Percentiles rank a stretch among this genome's conserved stretches.
Conservation (phyloP, 2,888 invertebrate genomes). For the Rugalucina vietnamica region DNA sequence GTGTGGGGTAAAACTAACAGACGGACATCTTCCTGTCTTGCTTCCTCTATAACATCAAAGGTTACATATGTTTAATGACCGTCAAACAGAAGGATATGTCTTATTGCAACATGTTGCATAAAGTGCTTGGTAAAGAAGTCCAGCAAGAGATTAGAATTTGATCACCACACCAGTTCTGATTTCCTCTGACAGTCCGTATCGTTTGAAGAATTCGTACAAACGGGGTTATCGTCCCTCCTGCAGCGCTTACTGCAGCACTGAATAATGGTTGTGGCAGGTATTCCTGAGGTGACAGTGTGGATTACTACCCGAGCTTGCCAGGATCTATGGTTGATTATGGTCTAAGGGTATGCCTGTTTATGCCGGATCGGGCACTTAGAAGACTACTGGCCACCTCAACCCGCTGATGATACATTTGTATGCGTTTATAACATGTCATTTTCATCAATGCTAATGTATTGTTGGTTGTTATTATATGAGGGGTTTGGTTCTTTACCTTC, state of each 20-base stretch:
- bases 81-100: conserved; percentile 27
- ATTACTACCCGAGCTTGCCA: conserved; percentile 29
- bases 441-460: background rate
- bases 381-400: conserved; percentile 46
- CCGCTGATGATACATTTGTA: background rate
- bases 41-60: conserved; percentile 11
- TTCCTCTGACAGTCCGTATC: conserved; percentile 11
- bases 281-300: conserved; percentile 17
- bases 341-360: conserved; percentile 35
- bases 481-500: background rate
- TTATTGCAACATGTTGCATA: conserved; percentile 25
- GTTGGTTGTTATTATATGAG: background rate
- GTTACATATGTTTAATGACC: conserved; percentile 31
- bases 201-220: conserved; percentile 35
- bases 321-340: conserved; percentile 44
- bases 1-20: conserved; percentile 47
- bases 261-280: conserved; percentile 30
- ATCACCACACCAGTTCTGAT: background rate
- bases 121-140: conserved; percentile 46
- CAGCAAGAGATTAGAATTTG: conserved; percentile 26
- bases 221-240: conserved; percentile 27
- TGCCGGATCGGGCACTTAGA: conserved; percentile 23
- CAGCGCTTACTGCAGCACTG: conserved; percentile 43
- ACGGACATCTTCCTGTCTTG: conserved; percentile 27
- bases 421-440: background rate